Conservation (phyloP, 2,113 vertebrate species). For the Xiphias gladius region DNA sequence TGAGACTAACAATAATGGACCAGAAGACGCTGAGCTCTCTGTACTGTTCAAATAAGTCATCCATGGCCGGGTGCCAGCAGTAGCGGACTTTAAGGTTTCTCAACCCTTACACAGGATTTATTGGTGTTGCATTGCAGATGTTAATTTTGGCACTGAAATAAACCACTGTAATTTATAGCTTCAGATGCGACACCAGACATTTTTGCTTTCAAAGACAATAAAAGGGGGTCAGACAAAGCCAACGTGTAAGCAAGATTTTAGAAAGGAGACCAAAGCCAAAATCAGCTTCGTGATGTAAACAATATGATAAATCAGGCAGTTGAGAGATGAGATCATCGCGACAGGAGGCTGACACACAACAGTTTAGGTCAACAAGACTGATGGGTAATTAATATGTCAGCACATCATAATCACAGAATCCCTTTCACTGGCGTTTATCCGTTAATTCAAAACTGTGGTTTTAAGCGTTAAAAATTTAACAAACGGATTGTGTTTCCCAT, state of each 20-base stretch:
- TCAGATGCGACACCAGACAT: neutral
- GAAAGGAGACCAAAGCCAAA: neutral
- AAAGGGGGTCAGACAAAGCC: neutral
- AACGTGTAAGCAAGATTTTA: neutral
- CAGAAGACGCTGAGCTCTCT: neutral
- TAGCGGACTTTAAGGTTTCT: conserved; percentile 13
- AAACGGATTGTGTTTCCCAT: no score
- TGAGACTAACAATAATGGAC: neutral
- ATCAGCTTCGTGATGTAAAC: neutral
- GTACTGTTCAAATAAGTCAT: conserved; percentile 1
- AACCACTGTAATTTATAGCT: conserved; percentile 4
- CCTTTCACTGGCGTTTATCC: no score
- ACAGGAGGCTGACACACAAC: no score
- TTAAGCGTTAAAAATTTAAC: no score
- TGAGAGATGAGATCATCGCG: no score
- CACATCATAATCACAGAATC: no score
- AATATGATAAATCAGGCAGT: neutral
- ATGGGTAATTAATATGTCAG: no score
- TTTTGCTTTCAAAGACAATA: neutral
- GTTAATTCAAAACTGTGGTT: neutral
- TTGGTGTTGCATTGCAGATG: conserved; percentile 10
- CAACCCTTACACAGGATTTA: neutral
- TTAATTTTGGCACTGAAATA: neutral
- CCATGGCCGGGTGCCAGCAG: neutral
- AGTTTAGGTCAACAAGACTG: no score